These are phyloP conservation scores for Drosophila jambulina DNA, from an alignment of 1,140 invertebrate genomes.

Conservation along the genomic window DNA sequence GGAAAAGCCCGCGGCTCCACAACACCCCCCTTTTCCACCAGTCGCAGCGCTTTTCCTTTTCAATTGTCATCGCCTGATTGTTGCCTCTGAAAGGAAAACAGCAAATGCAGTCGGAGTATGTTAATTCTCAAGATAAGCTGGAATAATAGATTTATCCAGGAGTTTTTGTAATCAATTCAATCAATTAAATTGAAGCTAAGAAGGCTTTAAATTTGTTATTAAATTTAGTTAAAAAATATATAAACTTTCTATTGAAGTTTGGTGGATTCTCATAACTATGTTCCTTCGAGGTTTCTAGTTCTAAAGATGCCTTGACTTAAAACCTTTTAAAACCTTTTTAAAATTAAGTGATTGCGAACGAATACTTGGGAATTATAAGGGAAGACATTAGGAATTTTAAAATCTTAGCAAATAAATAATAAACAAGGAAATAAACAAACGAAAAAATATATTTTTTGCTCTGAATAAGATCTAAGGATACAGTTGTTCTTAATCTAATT, in stretches of 20 bases:
- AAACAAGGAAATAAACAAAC: no score
- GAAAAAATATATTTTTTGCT: no score
- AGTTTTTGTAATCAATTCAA: no score
- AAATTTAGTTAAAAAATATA: no score
- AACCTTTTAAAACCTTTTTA: background rate
- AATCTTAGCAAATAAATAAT: no score
- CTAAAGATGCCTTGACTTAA: background rate
- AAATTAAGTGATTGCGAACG: background rate
- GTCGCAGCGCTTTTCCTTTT: background rate
- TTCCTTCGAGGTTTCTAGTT: background rate
- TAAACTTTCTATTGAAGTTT: no score
- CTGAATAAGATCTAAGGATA: no score
- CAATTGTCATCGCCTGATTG: constrained; percentile 51
- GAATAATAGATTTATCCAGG: background rate
- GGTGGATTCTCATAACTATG: no score
- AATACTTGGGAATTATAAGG: background rate
- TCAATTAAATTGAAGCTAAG: no score
- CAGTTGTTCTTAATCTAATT: no score
- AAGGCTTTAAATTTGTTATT: no score
- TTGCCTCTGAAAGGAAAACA: constrained; percentile 23
- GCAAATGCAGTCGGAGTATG: background rate
- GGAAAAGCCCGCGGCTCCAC: constrained; percentile 53
- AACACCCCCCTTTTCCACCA: constrained; percentile 5
- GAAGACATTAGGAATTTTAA: no score
- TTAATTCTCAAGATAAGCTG: background rate